These are phyloP conservation scores for Phortica okadai DNA, from an alignment of 2,888 invertebrate species.

Conservation along the genomic window DNA sequence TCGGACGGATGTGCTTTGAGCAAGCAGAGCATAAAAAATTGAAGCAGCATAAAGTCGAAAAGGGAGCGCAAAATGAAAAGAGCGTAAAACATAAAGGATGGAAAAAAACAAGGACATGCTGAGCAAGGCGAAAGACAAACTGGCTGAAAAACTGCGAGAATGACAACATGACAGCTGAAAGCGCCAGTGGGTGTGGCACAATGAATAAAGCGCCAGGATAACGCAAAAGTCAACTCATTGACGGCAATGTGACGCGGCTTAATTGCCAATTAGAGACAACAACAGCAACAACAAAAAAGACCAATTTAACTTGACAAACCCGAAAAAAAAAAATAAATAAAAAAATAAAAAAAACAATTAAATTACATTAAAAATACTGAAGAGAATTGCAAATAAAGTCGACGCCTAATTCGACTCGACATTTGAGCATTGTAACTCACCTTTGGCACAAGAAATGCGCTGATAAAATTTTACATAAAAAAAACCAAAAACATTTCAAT, in stretches of 20 bases:
- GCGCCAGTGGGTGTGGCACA: neutral
- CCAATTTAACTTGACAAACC: conserved; percentile 4
- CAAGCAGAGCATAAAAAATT: neutral
- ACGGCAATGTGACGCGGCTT: neutral
- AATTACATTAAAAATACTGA: too few relatives aligned
- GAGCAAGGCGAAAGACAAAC: neutral
- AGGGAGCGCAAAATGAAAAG: neutral
- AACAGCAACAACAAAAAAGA: neutral
- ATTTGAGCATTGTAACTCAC: too few relatives aligned
- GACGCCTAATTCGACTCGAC: too few relatives aligned
- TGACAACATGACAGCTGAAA: neutral
- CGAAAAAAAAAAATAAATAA: neutral
- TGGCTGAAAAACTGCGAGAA: neutral
- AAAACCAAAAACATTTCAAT: too few relatives aligned
- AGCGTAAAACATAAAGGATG: neutral
- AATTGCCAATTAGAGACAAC: conserved; percentile 22
- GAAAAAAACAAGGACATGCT: neutral
- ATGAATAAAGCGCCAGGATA: neutral
- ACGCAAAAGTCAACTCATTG: neutral
- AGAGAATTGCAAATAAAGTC: neutral
- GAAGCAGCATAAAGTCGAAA: neutral
- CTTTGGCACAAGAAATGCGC: too few relatives aligned
- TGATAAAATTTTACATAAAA: too few relatives aligned
- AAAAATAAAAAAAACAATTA: neutral
- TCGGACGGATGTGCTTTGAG: neutral